Percentiles rank a stretch among this genome's conserved stretches.
These are phyloP conservation scores for Argya squamiceps DNA, from an alignment of 2,797 vertebrate genomes.

Conservation along the genomic window DNA sequence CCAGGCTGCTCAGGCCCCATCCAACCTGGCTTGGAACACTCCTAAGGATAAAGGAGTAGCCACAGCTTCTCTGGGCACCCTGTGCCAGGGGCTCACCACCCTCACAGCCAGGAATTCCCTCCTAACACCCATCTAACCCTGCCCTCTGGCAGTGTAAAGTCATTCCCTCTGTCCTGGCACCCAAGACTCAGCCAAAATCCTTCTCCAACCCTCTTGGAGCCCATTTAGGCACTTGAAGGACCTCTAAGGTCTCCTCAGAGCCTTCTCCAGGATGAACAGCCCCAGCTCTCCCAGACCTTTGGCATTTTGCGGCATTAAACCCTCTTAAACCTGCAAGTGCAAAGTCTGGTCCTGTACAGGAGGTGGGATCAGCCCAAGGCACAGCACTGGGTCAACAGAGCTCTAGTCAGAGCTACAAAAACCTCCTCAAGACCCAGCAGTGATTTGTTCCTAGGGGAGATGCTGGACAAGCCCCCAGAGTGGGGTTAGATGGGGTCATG, in stretches of 20 bases:
- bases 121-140: neutral
- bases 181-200: neutral
- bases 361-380: rapidly evolving
- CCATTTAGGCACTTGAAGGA: neutral
- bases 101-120: rapidly evolving
- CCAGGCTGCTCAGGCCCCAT: rapidly evolving
- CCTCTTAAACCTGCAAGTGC: neutral
- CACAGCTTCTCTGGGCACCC: neutral
- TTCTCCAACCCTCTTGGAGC: too few relatives aligned
- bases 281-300: neutral
- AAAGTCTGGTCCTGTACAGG: neutral
- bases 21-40: neutral
- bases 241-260: too few relatives aligned
- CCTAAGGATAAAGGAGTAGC: neutral
- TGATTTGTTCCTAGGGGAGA: neutral
- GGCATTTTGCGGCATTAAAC: neutral
- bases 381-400: neutral
- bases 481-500: neutral
- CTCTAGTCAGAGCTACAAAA: neutral
- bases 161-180: neutral
- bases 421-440: neutral
- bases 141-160: neutral
- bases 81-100: rapidly evolving
- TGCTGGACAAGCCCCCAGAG: neutral
- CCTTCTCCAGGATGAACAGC: neutral